phyloP scores from a whole-genome alignment of 2,113 vertebrate genomes.

The Prunella fulvescens region DNA sequence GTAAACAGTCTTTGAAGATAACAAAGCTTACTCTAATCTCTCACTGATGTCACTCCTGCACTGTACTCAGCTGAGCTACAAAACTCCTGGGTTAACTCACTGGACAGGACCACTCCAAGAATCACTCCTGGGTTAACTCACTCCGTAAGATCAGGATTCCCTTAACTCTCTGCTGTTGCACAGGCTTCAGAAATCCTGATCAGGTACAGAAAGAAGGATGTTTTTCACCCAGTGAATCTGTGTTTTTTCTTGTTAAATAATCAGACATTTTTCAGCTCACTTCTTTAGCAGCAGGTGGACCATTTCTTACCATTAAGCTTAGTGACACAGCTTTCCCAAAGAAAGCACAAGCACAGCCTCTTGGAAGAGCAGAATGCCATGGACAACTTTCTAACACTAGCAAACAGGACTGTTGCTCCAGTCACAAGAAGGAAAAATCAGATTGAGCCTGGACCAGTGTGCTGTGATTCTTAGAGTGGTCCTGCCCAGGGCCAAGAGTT shows the following conservation, averaged over 20 bases:
- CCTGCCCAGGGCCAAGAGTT: not conserved
- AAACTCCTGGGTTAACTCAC: not conserved
- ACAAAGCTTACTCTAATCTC: conserved; percentile 31
- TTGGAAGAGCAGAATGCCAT: not conserved
- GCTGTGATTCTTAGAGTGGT: not conserved
- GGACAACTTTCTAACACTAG: not conserved
- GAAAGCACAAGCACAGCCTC: not conserved
- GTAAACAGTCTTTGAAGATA: conserved; percentile 61
- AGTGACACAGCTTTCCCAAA: not conserved
- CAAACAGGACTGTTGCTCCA: not conserved
- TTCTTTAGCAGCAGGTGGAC: not conserved
- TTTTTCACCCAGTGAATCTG: not conserved
- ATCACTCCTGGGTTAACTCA: not conserved
- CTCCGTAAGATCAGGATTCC: not conserved
- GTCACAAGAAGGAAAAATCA: not conserved
- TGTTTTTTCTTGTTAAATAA: not conserved
- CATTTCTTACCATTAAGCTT: not conserved
- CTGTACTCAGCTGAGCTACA: conserved; percentile 16
- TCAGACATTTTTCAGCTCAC: not conserved
- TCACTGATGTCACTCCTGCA: conserved; percentile 9
- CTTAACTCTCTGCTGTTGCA: not conserved
- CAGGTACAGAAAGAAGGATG: not conserved
- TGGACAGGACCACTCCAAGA: not conserved
- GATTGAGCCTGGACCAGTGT: not conserved
- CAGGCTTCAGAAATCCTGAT: not conserved